phyloP scores from a whole-genome alignment of 2,113 vertebrate species.

The Austrofundulus limnaeus region DNA sequence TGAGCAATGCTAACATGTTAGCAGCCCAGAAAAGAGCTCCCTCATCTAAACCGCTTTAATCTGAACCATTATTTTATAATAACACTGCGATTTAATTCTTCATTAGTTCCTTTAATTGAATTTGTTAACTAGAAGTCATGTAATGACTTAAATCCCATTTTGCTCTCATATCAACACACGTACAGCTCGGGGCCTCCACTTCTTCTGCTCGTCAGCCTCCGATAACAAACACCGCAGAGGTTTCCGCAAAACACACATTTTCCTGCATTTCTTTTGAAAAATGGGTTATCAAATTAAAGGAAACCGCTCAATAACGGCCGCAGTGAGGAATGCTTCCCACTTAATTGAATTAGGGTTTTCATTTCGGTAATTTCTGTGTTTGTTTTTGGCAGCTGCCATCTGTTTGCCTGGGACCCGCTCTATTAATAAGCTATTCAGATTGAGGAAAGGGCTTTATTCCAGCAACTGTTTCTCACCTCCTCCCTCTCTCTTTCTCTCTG shows the following conservation, averaged over 20 bases:
- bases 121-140: slow-evolving; percentile 55
- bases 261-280: slow-evolving; percentile 57
- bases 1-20: not conserved
- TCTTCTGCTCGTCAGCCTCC: slow-evolving; percentile 47
- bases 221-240: slow-evolving; percentile 64
- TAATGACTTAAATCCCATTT: slow-evolving; percentile 67
- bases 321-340: slow-evolving; percentile 66
- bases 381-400: slow-evolving; percentile 78
- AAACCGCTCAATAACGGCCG: slow-evolving; percentile 71
- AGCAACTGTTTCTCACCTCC: slow-evolving; percentile 74
- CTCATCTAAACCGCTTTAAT: slow-evolving; percentile 16
- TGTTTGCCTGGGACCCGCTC: slow-evolving; percentile 74
- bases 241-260: slow-evolving; percentile 47
- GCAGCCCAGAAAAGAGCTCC: not conserved
- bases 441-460: slow-evolving; percentile 74
- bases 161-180: slow-evolving; percentile 55
- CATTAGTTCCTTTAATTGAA: slow-evolving; percentile 61
- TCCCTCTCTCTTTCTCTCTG: slow-evolving; percentile 41
- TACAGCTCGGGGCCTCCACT: slow-evolving; percentile 36
- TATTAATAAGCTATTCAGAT: slow-evolving; percentile 80
- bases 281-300: slow-evolving; percentile 76
- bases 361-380: slow-evolving; percentile 70
- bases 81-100: slow-evolving; percentile 34
- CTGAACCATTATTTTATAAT: slow-evolving; percentile 34
- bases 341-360: slow-evolving; percentile 78